A percentile compares a stretch with the other conserved stretches of the same genome.
Evolutionary conservation across 2,113 vertebrate species (phyloP).

Genomic region (Microcebus griseorufus): DNA sequence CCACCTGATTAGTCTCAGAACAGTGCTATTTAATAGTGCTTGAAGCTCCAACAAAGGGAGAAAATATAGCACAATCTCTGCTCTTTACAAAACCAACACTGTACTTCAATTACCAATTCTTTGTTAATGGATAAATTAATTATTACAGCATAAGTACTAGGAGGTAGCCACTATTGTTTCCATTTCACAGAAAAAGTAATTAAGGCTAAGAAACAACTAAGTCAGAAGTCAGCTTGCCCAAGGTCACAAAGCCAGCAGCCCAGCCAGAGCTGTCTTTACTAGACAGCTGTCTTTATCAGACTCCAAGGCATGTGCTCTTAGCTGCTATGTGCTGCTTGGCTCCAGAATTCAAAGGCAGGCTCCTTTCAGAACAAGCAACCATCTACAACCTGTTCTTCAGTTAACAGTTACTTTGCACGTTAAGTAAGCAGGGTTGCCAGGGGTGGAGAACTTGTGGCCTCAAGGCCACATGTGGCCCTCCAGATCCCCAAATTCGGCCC

Average conservation of each 20-base stretch:
- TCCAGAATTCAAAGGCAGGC: background rate
- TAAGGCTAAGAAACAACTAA: background rate
- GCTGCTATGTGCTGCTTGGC: background rate
- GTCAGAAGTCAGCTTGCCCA: background rate
- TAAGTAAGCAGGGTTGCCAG: conserved; percentile 57
- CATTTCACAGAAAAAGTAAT: conserved; percentile 5
- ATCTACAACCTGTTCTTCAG: background rate
- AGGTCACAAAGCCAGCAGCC: background rate
- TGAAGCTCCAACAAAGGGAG: conserved; percentile 51
- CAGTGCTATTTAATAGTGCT: background rate
- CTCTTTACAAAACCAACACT: conserved; percentile 74
- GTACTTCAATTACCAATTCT: conserved; percentile 74
- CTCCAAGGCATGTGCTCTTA: background rate
- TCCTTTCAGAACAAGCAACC: conserved; percentile 19
- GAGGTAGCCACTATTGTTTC: background rate
- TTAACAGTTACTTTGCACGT: conserved; percentile 58
- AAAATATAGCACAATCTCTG: conserved; percentile 66
- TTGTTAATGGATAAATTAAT: conserved; percentile 79
- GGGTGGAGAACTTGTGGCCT: too few relatives aligned
- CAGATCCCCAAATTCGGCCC: too few relatives aligned
- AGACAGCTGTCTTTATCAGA: background rate
- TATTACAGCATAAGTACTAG: conserved; percentile 62
- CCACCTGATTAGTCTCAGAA: background rate
- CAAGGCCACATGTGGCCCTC: too few relatives aligned
- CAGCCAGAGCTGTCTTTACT: too few relatives aligned